A percentile compares a stretch with the other conserved stretches of the same genome.
These are phyloP conservation scores for Glaucomys volans DNA, from an alignment of 2,113 vertebrate genomes.

Conservation along the genomic window DNA sequence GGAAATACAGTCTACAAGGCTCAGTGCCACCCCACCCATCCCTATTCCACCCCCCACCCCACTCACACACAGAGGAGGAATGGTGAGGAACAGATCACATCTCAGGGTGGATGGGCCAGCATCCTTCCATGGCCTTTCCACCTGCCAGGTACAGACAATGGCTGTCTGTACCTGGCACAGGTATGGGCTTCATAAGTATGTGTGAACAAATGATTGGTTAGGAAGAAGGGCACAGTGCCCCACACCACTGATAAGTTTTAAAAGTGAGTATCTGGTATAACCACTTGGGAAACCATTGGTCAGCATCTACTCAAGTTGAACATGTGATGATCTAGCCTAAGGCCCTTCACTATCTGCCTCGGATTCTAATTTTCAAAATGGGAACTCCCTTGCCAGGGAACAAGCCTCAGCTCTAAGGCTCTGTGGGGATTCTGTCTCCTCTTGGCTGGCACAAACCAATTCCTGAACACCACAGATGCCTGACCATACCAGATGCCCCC, in stretches of 20 bases:
- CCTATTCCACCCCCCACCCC: fast-evolving
- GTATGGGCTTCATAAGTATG: neutral
- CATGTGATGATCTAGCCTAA: neutral
- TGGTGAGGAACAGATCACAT: neutral
- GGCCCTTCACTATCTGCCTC: neutral
- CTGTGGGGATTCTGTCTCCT: neutral
- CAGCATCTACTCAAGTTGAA: neutral
- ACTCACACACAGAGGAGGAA: neutral
- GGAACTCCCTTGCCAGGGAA: neutral
- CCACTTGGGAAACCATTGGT: neutral
- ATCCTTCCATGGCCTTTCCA: neutral
- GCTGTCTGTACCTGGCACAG: neutral
- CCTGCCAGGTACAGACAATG: too few species aligned
- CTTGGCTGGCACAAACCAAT: neutral
- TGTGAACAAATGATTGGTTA: neutral
- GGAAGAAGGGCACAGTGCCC: neutral
- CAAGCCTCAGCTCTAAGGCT: too few species aligned
- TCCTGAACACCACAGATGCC: neutral
- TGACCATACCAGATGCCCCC: neutral
- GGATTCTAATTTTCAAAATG: neutral
- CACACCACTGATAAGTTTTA: neutral
- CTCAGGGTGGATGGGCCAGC: neutral
- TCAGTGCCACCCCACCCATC: neutral
- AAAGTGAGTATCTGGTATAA: neutral
- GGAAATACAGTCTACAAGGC: neutral